Evolutionary conservation across 2,113 vertebrate species (phyloP), one percentile per base, ranked within the genome.

Genomic region (Podarcis cretensis): DNA sequence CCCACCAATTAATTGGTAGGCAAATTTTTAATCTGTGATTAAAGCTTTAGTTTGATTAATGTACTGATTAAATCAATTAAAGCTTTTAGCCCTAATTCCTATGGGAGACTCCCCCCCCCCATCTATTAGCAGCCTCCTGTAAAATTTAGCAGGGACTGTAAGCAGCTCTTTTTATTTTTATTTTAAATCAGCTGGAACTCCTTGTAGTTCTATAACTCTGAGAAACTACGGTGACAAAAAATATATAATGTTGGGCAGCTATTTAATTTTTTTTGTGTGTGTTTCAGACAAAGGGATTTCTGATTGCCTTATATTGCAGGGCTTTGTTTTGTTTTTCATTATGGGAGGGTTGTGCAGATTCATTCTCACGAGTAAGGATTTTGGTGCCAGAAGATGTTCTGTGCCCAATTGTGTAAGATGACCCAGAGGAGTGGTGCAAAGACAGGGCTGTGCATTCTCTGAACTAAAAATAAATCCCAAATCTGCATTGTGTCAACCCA

Each of bases 31-130:
- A 88, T 78, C 73, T 88, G 81, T 88, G 87, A 77, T 83, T 88
- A 88, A 88, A 68, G 87, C n/a, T 88, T 88, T 68, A 76, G 63
- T 88, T 88, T 88, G 87, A 88, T 88, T 88, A 83, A 88, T 83
- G 40, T 27, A 83, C 81, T 88, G 74, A 88, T 88, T 88, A 88
- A 86, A 88, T 88, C 87, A 88, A 83, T 83, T 88, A 77, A 66
- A 88, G 73, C 81, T 83, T 81, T 83, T 88, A 88, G 87, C 30
- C 59, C 81, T 88, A 83, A 88, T 88, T 88, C 81, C 87, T 76
- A 68, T 35, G 87, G 73, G 73, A 83, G 81, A 35, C 35, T 35
- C 48, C 6, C 27, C 48, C 6, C 54, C 71, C 80, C 35, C 20
- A 66, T 76, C 30, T 86, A 79, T 86, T 66, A 76, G 71, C 81